Conservation (phyloP, 2,888 invertebrate genomes). For the Andrena hattorfiana region DNA sequence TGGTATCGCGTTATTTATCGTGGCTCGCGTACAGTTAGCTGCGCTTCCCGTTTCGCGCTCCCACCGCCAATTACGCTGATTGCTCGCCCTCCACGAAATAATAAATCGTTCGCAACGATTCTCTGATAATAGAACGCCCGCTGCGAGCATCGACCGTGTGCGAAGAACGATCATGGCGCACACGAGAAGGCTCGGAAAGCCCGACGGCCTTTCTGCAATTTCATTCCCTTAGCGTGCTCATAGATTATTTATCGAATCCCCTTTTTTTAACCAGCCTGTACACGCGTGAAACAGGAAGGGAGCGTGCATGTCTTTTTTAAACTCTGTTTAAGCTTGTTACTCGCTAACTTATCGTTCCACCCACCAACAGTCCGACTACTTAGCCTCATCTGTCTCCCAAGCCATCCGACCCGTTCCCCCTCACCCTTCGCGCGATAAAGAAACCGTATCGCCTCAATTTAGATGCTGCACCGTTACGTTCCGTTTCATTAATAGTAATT, state of each 20-base stretch:
- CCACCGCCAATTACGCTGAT: constrained; percentile 51
- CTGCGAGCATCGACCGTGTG: not conserved
- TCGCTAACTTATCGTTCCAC: constrained; percentile 55
- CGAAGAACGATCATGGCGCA: not conserved
- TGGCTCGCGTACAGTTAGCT: constrained; percentile 9
- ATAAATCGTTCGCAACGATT: constrained; percentile 37
- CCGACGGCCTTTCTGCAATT: not conserved
- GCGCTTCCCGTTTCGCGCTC: constrained; percentile 37
- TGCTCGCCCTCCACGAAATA: constrained; percentile 35
- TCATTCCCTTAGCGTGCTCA: not conserved
- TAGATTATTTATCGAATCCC: constrained; percentile 11
- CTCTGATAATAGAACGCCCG: constrained; percentile 2
- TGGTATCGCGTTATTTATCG: constrained; percentile 46
- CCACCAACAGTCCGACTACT: constrained; percentile 49
- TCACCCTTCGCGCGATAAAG: constrained; percentile 26
- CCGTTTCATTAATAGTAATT: constrained; percentile 57
- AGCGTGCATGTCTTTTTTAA: constrained; percentile 23
- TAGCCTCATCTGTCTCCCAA: constrained; percentile 35
- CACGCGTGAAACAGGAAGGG: not conserved
- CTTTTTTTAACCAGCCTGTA: constrained; percentile 18
- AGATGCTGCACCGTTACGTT: constrained; percentile 45
- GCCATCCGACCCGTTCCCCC: constrained; percentile 2
- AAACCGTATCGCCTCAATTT: constrained; percentile 56
- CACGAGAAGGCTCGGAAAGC: not conserved
- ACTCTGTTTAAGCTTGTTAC: constrained; percentile 48